Evolutionary conservation across 1,140 invertebrate species (phyloP).

Genomic region (Meloidogyne exigua): DNA sequence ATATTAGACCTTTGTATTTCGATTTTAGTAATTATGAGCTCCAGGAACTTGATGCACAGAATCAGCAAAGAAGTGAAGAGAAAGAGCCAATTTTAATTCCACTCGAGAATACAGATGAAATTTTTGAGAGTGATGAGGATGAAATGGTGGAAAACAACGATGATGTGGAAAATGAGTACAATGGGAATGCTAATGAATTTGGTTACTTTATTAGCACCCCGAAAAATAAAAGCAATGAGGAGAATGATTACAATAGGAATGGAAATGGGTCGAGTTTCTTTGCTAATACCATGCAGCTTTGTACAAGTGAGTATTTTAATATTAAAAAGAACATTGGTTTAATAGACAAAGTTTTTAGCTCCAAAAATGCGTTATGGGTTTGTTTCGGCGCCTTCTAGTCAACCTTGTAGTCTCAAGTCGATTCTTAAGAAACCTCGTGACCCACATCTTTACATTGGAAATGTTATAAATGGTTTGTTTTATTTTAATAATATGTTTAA

Average conservation of each 20-base stretch:
- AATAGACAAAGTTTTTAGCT: not conserved
- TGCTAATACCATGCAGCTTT: not conserved
- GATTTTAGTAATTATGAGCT: not conserved
- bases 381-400: not conserved
- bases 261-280: not conserved
- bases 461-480: not conserved
- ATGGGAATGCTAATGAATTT: too few relatives aligned
- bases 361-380: not conserved
- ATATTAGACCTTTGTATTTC: too few relatives aligned
- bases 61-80: not conserved
- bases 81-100: not conserved
- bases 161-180: not conserved
- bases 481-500: not conserved
- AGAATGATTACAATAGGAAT: not conserved
- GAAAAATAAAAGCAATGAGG: not conserved
- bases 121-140: not conserved
- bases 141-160: not conserved
- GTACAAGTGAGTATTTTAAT: not conserved
- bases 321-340: not conserved
- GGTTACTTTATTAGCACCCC: too few relatives aligned
- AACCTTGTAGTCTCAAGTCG: not conserved
- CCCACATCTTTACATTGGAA: not conserved
- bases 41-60: not conserved
- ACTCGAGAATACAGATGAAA: not conserved
- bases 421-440: not conserved